A percentile compares a stretch with the other conserved stretches of the same genome.
phyloP scores from a whole-genome alignment of 2,888 invertebrate species.

The Leptinotarsa rubiginosa region DNA sequence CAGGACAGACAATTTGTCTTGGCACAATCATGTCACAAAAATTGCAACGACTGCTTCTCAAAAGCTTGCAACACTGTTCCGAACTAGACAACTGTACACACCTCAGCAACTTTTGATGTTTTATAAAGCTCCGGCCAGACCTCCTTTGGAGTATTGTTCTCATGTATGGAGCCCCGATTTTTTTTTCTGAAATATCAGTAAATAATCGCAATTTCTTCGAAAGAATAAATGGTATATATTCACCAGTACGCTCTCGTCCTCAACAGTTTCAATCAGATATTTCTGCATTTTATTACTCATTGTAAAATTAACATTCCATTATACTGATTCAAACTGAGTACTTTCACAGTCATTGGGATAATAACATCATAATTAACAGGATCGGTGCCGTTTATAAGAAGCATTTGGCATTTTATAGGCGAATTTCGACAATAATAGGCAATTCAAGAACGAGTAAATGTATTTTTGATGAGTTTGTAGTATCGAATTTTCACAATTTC shows the following conservation, averaged over 20 bases:
- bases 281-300: background rate
- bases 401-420: slow-evolving; percentile 10
- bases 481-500: slow-evolving; percentile 9
- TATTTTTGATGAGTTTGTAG: slow-evolving; percentile 11
- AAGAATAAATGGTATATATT: no score
- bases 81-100: no score
- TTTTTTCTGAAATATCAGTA: no score
- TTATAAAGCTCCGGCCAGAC: no score
- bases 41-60: no score
- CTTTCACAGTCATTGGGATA: background rate
- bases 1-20: no score
- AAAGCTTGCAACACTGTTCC: no score
- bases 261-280: background rate
- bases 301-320: slow-evolving; percentile 11
- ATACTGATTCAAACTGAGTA: slow-evolving; percentile 9
- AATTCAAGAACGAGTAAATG: slow-evolving; percentile 16
- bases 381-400: slow-evolving; percentile 3
- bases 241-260: background rate
- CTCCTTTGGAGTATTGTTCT: no score
- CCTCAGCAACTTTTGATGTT: no score
- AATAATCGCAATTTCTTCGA: no score
- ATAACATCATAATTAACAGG: slow-evolving; percentile 10
- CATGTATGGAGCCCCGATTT: no score
- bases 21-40: no score
- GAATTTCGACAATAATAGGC: slow-evolving; percentile 13